Conservation (phyloP, 2,888 invertebrate species). For the Erebia aethiops region DNA sequence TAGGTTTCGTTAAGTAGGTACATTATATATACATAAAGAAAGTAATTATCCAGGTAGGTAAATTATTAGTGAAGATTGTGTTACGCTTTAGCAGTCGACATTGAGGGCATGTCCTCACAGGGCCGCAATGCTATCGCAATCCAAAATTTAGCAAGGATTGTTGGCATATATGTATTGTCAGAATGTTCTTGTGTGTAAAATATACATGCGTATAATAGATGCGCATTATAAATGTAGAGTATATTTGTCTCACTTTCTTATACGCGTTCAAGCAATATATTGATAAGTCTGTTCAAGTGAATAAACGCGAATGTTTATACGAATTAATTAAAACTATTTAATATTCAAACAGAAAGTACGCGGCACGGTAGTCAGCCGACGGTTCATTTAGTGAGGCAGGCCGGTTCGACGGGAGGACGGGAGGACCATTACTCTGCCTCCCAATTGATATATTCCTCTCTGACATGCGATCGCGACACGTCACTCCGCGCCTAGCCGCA, state of each 20-base stretch:
- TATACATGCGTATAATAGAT: neutral
- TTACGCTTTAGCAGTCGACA: too few species aligned
- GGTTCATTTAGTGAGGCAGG: constrained; percentile 46
- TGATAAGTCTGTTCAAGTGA: constrained; percentile 42
- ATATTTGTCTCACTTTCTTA: constrained; percentile 18
- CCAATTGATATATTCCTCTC: constrained; percentile 77
- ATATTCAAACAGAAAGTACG: constrained; percentile 76
- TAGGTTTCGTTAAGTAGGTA: too few species aligned
- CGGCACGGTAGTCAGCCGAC: constrained; percentile 66
- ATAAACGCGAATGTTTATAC: constrained; percentile 67
- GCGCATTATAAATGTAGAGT: neutral
- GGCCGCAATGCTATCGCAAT: too few species aligned
- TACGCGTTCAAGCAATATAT: constrained; percentile 22
- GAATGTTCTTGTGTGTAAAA: too few species aligned
- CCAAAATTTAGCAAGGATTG: too few species aligned
- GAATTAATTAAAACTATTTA: constrained; percentile 82
- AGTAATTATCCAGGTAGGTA: too few species aligned
- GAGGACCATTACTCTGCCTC: constrained; percentile 67
- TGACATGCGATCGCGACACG: constrained; percentile 81
- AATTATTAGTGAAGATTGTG: too few species aligned
- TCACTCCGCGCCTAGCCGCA: constrained; percentile 57
- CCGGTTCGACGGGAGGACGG: constrained; percentile 49
- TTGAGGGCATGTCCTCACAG: too few species aligned
- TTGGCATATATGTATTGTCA: too few species aligned
- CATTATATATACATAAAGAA: too few species aligned